A percentile compares a stretch with the other conserved stretches of the same genome.
phyloP scores from a whole-genome alignment of 2,888 invertebrate genomes.

The Orthosia cruda region DNA sequence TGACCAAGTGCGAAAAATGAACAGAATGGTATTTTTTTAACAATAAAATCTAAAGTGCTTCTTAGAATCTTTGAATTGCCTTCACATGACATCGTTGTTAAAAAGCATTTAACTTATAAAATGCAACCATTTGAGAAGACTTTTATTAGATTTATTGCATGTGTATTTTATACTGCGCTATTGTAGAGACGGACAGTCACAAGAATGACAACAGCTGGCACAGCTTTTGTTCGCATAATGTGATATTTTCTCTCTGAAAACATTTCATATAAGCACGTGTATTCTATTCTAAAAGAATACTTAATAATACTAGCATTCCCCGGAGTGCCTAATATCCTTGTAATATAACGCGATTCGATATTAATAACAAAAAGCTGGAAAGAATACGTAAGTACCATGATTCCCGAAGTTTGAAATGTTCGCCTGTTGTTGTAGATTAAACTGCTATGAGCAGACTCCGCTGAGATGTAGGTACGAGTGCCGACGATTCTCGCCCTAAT shows the following conservation, averaged over 20 bases:
- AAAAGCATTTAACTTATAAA: constrained; percentile 18
- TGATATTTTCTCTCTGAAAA: constrained; percentile 14
- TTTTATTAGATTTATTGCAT: constrained; percentile 37
- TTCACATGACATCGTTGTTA: constrained; percentile 24
- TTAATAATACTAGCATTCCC: constrained; percentile 7
- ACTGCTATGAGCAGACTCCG: constrained; percentile 61
- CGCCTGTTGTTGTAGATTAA: constrained; percentile 60
- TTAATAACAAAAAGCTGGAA: constrained; percentile 58
- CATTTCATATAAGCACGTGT: constrained; percentile 14
- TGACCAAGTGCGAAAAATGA: constrained; percentile 38
- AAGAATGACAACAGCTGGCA: constrained; percentile 30
- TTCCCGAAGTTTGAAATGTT: constrained; percentile 51
- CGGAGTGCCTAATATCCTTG: constrained; percentile 30
- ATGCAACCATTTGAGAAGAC: constrained; percentile 22
- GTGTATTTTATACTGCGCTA: constrained; percentile 6
- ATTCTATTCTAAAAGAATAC: constrained; percentile 29
- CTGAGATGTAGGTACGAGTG: constrained; percentile 56
- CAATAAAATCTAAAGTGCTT: constrained; percentile 29
- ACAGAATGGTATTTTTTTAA: constrained; percentile 7
- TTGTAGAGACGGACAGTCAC: constrained; percentile 12
- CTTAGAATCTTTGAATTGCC: constrained; percentile 24
- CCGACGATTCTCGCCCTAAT: constrained; percentile 53
- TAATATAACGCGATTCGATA: constrained; percentile 47
- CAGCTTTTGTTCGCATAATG: constrained; percentile 28
- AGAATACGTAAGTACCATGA: constrained; percentile 56